A percentile compares a stretch with the other conserved stretches of the same genome.
These are phyloP conservation scores for Drosophila basisetae DNA, from an alignment of 2,888 invertebrate species.

Conservation along the genomic window DNA sequence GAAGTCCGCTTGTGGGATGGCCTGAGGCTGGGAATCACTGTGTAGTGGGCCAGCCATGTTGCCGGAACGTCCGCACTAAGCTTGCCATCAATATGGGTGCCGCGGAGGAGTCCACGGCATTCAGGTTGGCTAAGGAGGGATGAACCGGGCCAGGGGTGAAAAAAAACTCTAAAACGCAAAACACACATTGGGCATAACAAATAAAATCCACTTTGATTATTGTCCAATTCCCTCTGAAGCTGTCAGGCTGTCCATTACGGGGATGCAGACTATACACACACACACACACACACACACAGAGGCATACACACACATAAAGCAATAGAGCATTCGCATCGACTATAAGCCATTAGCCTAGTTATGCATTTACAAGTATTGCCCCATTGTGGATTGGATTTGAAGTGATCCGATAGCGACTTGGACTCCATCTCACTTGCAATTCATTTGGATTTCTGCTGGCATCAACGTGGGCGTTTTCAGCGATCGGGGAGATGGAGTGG, in stretches of 20 bases:
- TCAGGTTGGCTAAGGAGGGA: slow-evolving; percentile 99
- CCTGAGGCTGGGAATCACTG: slow-evolving; percentile 95
- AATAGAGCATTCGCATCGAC: slow-evolving; percentile 42
- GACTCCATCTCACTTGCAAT: slow-evolving; percentile 48
- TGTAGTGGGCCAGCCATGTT: slow-evolving; percentile 87
- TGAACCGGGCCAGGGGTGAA: slow-evolving; percentile 97
- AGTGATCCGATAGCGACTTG: slow-evolving; percentile 31
- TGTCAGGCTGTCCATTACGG: slow-evolving; percentile 9
- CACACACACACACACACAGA: neutral
- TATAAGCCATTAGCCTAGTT: slow-evolving; percentile 57
- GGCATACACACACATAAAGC: neutral
- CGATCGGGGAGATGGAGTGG: neutral
- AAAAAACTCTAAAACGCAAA: neutral
- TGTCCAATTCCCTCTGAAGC: slow-evolving; percentile 19
- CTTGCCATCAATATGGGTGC: slow-evolving; percentile 98
- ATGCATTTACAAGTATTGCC: slow-evolving; percentile 10
- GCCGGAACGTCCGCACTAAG: slow-evolving; percentile 98
- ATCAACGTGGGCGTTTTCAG: slow-evolving; percentile 8
- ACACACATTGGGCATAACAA: neutral
- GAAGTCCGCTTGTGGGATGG: slow-evolving; percentile 96
- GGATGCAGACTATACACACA: neutral
- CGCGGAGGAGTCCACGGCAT: slow-evolving; percentile 92
- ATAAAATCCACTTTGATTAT: neutral
- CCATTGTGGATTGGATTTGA: slow-evolving; percentile 20
- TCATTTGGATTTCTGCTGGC: slow-evolving; percentile 39